Percentiles rank a stretch among this genome's conserved stretches.
These are phyloP conservation scores for Oscheius sp. DNA, from an alignment of 2,888 invertebrate genomes.

Conservation along the genomic window DNA sequence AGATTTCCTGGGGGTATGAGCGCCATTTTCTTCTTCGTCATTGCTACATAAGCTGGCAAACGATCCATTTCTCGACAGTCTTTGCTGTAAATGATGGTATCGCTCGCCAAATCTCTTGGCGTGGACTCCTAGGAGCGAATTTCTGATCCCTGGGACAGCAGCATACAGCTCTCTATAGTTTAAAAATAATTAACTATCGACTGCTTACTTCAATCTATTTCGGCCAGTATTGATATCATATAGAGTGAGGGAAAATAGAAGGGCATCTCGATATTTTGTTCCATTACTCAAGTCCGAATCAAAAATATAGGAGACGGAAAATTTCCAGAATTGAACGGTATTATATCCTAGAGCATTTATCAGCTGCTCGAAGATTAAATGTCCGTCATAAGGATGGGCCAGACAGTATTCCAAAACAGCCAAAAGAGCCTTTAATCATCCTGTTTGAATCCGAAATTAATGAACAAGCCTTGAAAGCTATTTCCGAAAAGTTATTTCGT, in stretches of 20 bases:
- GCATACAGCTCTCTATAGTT: conserved; percentile 67
- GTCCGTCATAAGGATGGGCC: conserved; percentile 57
- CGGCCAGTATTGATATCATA: conserved; percentile 69
- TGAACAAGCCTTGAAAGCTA: conserved; percentile 56
- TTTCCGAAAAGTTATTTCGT: conserved; percentile 58
- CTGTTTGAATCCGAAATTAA: neutral
- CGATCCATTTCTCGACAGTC: conserved; percentile 17
- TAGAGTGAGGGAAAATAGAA: conserved; percentile 66
- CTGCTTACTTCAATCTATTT: conserved; percentile 60
- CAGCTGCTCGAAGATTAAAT: conserved; percentile 60
- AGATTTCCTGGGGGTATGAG: conserved; percentile 1
- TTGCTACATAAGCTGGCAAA: conserved; percentile 23
- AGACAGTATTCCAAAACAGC: conserved; percentile 66
- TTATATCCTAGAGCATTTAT: conserved; percentile 57
- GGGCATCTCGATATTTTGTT: conserved; percentile 66
- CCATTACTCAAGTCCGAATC: conserved; percentile 67
- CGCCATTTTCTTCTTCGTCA: neutral
- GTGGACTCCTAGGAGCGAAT: conserved; percentile 65
- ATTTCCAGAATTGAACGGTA: conserved; percentile 46
- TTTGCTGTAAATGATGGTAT: conserved; percentile 49
- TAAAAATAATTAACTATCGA: neutral
- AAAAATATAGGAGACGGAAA: conserved; percentile 53
- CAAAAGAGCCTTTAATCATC: conserved; percentile 58
- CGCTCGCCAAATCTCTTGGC: conserved; percentile 69
- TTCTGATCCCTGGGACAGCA: conserved; percentile 68